Conservation (phyloP, 37 sponge, comb jelly and placozoan genomes). For the Ianthella basta region DNA sequence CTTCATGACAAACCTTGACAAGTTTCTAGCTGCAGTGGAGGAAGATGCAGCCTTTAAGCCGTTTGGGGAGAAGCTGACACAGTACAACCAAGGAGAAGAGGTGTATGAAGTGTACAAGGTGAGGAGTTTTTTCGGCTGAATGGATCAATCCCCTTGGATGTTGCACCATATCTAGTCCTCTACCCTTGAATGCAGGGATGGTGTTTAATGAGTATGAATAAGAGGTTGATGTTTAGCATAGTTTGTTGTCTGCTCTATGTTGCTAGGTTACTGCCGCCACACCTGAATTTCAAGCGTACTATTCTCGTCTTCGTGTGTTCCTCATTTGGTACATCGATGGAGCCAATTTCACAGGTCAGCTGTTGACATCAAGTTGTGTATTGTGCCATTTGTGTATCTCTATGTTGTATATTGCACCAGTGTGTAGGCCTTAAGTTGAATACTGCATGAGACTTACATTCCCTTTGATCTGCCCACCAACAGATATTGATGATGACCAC, state of each 20-base stretch:
- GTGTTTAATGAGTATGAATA: too few relatives aligned
- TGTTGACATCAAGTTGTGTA: too few relatives aligned
- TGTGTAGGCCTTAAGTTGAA: not conserved
- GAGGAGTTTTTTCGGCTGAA: constrained; percentile 12
- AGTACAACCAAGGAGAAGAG: constrained; percentile 23
- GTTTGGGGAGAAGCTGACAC: constrained; percentile 61
- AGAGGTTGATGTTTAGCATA: too few relatives aligned
- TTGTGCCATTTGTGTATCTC: too few relatives aligned
- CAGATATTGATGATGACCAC: constrained; percentile 71
- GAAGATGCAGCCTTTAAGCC: constrained; percentile 58
- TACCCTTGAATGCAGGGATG: too few relatives aligned
- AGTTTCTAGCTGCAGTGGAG: constrained; percentile 37
- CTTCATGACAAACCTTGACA: constrained; percentile 44
- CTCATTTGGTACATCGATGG: constrained; percentile 93
- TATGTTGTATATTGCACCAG: too few relatives aligned
- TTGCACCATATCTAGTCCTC: not conserved
- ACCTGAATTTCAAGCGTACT: constrained; percentile 70
- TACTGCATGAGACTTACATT: too few relatives aligned
- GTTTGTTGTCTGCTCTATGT: too few relatives aligned
- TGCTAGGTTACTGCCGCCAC: constrained; percentile 47
- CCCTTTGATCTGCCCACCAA: not conserved
- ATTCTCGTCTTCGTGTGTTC: constrained; percentile 68
- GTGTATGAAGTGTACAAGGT: constrained; percentile 65
- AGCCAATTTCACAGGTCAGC: constrained; percentile 84
- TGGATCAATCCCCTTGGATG: not conserved